Percentiles rank a stretch among this genome's conserved stretches.
Conservation (phyloP, 2,888 invertebrate species). For the Agrochola litura region DNA sequence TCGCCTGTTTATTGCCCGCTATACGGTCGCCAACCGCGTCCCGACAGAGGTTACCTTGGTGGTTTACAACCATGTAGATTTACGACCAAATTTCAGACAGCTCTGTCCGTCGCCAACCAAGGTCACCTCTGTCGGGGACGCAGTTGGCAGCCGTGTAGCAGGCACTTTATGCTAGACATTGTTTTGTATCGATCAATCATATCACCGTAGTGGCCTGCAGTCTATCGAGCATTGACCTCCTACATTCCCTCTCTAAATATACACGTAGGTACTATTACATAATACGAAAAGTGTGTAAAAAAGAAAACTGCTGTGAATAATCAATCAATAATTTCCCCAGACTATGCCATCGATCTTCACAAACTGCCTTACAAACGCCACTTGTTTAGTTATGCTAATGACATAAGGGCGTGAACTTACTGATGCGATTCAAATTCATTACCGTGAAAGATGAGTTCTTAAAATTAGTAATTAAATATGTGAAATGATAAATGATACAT, state of each 20-base stretch:
- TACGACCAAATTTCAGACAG: too few relatives aligned
- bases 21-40: too few relatives aligned
- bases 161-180: neutral
- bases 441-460: slow-evolving; percentile 1
- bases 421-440: neutral
- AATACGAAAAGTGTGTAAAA: slow-evolving; percentile 1
- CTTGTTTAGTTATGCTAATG: neutral
- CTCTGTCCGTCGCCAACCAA: too few relatives aligned
- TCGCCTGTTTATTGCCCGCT: too few relatives aligned
- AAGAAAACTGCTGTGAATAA: neutral
- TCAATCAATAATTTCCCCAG: neutral
- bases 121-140: too few relatives aligned
- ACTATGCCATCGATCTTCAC: neutral
- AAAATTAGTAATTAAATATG: neutral
- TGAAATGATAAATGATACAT: neutral
- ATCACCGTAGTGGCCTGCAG: neutral
- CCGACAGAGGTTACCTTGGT: too few relatives aligned
- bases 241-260: neutral
- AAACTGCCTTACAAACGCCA: neutral
- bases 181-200: neutral
- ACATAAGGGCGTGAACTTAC: neutral
- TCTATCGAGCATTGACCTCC: slow-evolving; percentile 1
- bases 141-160: too few relatives aligned
- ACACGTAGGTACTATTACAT: neutral
- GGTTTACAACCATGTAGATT: too few relatives aligned